Percentiles rank a stretch among this genome's conserved stretches.
Conservation (phyloP, 2,113 vertebrate species). For the Peromyscus polionotus region DNA sequence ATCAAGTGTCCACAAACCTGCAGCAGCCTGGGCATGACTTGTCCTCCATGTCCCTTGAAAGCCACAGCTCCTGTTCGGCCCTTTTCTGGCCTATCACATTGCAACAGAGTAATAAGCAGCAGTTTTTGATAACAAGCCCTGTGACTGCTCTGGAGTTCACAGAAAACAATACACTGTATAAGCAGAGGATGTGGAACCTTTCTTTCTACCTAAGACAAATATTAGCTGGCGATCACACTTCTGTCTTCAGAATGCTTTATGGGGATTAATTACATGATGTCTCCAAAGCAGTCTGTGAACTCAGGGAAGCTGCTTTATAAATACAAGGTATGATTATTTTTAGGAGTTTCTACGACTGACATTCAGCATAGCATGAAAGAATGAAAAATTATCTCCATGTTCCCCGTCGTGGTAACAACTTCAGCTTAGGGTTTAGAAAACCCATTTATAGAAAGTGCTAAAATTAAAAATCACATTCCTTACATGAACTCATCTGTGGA, state of each 20-base stretch:
- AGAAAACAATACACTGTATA: not conserved
- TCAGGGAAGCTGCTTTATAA: slow-evolving; percentile 75
- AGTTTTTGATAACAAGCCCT: not conserved
- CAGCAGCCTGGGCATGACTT: not conserved
- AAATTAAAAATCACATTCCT: slow-evolving; percentile 80
- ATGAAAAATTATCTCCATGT: slow-evolving; percentile 85
- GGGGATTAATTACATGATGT: slow-evolving; percentile 82
- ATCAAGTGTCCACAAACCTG: not conserved
- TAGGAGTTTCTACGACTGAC: slow-evolving; percentile 80
- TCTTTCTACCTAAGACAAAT: slow-evolving; percentile 60
- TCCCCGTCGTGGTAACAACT: slow-evolving; percentile 81
- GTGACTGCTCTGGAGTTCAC: not conserved
- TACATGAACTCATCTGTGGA: slow-evolving; percentile 71
- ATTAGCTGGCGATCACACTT: slow-evolving; percentile 64
- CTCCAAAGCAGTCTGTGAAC: slow-evolving; percentile 79
- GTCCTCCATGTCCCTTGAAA: not conserved
- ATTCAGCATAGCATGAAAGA: slow-evolving; percentile 84
- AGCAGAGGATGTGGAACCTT: slow-evolving; percentile 13
- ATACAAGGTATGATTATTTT: slow-evolving; percentile 84
- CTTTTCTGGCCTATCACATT: not conserved
- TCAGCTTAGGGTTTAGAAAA: slow-evolving; percentile 77
- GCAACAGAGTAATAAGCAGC: not conserved
- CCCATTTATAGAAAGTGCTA: slow-evolving; percentile 84
- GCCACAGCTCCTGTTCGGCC: not conserved
- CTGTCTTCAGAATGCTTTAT: slow-evolving; percentile 72